Base-by-base conservation (phyloP, 1,140 invertebrate genomes). In the Anastrepha ludens region DNA sequence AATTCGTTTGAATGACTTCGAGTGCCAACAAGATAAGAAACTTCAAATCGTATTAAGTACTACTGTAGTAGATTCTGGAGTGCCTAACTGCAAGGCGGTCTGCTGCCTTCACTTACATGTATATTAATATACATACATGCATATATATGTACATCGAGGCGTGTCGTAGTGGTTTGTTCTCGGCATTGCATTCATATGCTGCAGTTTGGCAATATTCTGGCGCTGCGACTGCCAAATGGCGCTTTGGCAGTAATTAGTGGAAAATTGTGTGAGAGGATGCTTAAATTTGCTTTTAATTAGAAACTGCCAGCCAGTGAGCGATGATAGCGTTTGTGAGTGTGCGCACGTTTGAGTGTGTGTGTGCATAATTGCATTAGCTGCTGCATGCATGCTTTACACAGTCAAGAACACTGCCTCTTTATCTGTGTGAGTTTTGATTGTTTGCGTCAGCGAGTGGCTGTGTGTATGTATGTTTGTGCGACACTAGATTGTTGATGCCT, bases 281-380 rank as follows among this genome's bases (percentile, higher is more conserved):
- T 90, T 90, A 89, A 90, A 90, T 90, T 90, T 90, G 90, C 89
- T 90, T 90, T 90, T 90, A 90, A 90, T 90, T 90, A 90, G 89
- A 81, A 81, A 81, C 74, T 55, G 74, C 74, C 44, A 81, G 74
- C n/a, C 44, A 20, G 7, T 81, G 74, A n/a, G 74, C 17, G 47
- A 20, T 55, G 15, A 29, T 41, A 81, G 74, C 6, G 20, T 29
- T 20, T 67, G 64, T 39, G n/a, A 29, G 64, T 67, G 64, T 81
- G 47, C 17, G 50, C 6, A 39, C 17, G 60, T 15, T 13, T 41
- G 41, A 47, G 8, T 20, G 44, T 74, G 8, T 47, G 15, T 74
- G 5, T 74, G 44, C 47, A 41, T 29, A 55, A 55, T 55, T 81
- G 74, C 47, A 81, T 55, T 50, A 81, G 67, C 67, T 74, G 39